Evolutionary conservation across 2,888 invertebrate genomes (phyloP), one percentile per base, ranked within the genome.

Genomic region (Yponomeuta sedellus): DNA sequence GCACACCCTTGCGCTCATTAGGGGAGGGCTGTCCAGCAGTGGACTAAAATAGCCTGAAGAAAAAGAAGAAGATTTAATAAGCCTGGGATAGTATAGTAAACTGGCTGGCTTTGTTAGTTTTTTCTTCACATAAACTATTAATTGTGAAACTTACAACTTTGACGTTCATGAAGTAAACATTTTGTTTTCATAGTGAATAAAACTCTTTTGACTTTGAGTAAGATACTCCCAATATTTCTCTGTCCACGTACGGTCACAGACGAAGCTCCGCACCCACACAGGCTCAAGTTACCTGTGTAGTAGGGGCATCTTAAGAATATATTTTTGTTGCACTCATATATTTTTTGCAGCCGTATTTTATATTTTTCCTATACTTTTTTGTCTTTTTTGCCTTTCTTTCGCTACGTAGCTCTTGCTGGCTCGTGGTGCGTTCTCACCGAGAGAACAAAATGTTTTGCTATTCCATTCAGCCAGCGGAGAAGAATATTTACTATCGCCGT

Each of bases 251-350:
- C 75, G 77, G 78, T 79, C 69, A 72, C 73, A 59, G 74, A 77
- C 72, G 3, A 72, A 44, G 61, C 28, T 28, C 56, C 66, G n/a
- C 73, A 72, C 70, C 66, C 75, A 67, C 74, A 78, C 73, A 74
- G 75, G 72, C 52, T 64, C 72, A 69, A 56, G 88, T 87, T 77
- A 86, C 88, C 88, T 88, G 88, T 86, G 86, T 87, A 85, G 44
- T 75, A 71, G 69, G 73, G 78, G 72, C 80, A 84, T 85, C 86
- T 85, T 82, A 82, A 85, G 88, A 91, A 90, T 87, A 88, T 89
- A 89, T 89, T 91, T 90, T 91, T 90, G 89, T 91, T 90, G 88
- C 86, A 85, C 82, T 84, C 86, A 88, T 90, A 86, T 88, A 87
- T 88, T 85, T 89, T 86, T 90, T 89, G 76, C 73, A 81, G 77